Conservation (phyloP, 2,888 invertebrate species). For the Morpho achilles region DNA sequence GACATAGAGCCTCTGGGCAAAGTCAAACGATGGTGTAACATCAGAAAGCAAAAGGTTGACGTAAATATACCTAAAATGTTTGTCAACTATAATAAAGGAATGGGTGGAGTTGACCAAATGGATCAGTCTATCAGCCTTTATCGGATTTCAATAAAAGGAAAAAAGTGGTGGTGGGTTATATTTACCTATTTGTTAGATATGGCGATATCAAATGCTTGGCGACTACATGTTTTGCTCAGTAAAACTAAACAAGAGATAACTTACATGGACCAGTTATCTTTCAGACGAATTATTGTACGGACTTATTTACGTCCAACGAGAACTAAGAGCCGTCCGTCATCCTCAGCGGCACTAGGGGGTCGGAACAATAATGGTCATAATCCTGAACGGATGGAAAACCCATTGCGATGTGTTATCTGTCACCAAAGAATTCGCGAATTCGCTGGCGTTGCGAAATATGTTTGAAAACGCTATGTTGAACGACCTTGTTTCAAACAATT, state of each 20-base stretch:
- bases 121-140: too few relatives aligned
- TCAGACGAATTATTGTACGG: conserved; percentile 19
- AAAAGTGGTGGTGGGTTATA: conserved; percentile 35
- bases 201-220: conserved; percentile 32
- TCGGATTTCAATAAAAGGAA: too few relatives aligned
- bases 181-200: conserved; percentile 32
- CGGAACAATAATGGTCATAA: conserved; percentile 26
- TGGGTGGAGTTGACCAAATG: conserved; percentile 33
- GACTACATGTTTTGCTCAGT: conserved; percentile 20
- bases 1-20: conserved; percentile 29
- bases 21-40: conserved; percentile 31
- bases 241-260: conserved; percentile 24
- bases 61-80: conserved; percentile 30
- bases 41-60: conserved; percentile 27
- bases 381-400: conserved; percentile 26
- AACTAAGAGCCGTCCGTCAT: conserved; percentile 25
- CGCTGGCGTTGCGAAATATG: conserved; percentile 28
- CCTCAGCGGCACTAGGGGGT: conserved; percentile 24
- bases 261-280: conserved; percentile 17
- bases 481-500: conserved; percentile 29
- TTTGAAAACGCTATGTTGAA: conserved; percentile 28
- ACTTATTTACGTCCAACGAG: conserved; percentile 26
- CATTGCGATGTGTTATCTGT: conserved; percentile 24
- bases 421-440: conserved; percentile 23
- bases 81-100: conserved; percentile 30